These are phyloP conservation scores for Sternarchorhynchus goeldii DNA, from an alignment of 2,797 vertebrate species.

Conservation along the genomic window DNA sequence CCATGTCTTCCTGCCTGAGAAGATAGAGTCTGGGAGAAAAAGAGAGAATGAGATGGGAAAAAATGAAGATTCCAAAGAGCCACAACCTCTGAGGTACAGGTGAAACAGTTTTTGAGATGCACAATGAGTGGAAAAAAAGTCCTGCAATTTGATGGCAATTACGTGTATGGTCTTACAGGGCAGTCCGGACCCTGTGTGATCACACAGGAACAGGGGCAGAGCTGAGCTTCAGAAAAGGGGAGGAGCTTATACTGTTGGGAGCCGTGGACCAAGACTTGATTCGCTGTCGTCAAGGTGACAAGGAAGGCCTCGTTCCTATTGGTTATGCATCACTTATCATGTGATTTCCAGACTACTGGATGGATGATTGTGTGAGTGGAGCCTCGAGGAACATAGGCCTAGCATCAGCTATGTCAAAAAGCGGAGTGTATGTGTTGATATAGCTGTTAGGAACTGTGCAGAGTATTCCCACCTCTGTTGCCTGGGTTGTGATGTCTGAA, in stretches of 20 bases:
- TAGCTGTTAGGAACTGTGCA: slow-evolving; percentile 77
- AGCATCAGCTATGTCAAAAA: slow-evolving; percentile 62
- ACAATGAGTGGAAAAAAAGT: neutral
- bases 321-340: slow-evolving; percentile 93
- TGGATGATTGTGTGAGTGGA: slow-evolving; percentile 40
- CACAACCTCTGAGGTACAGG: slow-evolving; percentile 71
- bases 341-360: slow-evolving; percentile 69
- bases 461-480: slow-evolving; percentile 69
- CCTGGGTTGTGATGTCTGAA: slow-evolving; percentile 73
- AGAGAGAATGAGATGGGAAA: slow-evolving; percentile 54
- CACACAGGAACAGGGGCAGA: slow-evolving; percentile 75
- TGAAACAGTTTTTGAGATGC: neutral
- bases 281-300: slow-evolving; percentile 84
- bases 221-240: slow-evolving; percentile 89
- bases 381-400: slow-evolving; percentile 35
- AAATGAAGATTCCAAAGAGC: slow-evolving; percentile 57
- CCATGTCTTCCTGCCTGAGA: slow-evolving; percentile 63
- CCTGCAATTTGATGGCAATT: neutral
- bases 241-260: slow-evolving; percentile 83
- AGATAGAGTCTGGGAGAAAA: slow-evolving; percentile 52
- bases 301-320: slow-evolving; percentile 90
- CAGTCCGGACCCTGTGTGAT: slow-evolving; percentile 87
- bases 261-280: slow-evolving; percentile 94
- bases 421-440: slow-evolving; percentile 63
- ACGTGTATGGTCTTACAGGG: slow-evolving; percentile 71